Base-by-base conservation (phyloP, 2,888 invertebrate species). In the Coleophora deauratella region DNA sequence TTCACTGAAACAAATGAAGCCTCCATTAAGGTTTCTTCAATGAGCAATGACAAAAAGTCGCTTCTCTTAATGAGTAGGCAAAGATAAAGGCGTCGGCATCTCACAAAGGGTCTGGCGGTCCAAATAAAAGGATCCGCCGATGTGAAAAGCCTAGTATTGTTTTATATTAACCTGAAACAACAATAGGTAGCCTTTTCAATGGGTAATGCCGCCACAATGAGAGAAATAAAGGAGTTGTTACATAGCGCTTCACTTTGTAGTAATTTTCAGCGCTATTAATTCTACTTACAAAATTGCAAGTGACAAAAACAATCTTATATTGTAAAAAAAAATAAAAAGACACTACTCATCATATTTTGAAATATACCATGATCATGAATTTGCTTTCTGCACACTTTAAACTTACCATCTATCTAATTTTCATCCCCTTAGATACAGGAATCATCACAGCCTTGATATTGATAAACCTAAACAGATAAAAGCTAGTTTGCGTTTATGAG, bases 101-200 rank as follows among this genome's bases (percentile, higher is more conserved):
- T 33, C 57, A 72, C 79, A 84, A 82, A 82, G 82, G 63, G 46
- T 43, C 28, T 42, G 45, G 45, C 48, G 57, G 62, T 54, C 62
- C 70, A 79, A 79, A 81, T 79, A 78, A 84, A 84, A 79, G 74
- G 70, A 59, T 52, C 56, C 51, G 55, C 57, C 68, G 62, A 72
- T 69, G 75, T 77, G 73, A 67, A 77, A 72, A 74, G 68, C 70
- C 70, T 69, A 70, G 77, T 78, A 85, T 85, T 85, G 84, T 84
- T 80, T 84, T 85, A 82, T 81, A 82, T 77, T 75, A 76, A 82
- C 76, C 65, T 78, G 84, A 81, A 79, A 82, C 57, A 84, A 85
- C 84, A 85, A 85, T 85, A 84, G 84, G 84, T 82, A 82, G 84
- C 74, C 63, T 59, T 70, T 82, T 85, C 84, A 85, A 81, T 82